These are phyloP conservation scores for Bolinopsis microptera DNA, from an alignment of 37 sponge, comb jelly and placozoan species.

Conservation along the genomic window DNA sequence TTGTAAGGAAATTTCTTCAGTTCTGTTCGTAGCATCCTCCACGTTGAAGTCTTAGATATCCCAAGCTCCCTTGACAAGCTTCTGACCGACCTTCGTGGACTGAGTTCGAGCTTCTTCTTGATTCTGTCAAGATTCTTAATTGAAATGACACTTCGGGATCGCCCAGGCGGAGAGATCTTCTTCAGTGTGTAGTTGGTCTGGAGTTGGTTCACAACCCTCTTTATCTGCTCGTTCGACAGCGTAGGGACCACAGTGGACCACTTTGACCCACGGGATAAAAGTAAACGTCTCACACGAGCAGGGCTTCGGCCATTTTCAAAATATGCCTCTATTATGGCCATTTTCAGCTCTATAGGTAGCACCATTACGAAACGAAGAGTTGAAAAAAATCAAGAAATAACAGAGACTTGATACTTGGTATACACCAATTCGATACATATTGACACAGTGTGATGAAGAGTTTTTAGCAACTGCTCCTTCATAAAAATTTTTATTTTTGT, in stretches of 20 bases:
- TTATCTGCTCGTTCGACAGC: neutral
- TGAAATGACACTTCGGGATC: neutral
- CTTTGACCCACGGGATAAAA: neutral
- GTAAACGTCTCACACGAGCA: neutral
- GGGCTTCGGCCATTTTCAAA: neutral
- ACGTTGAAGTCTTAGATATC: neutral
- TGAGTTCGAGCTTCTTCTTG: neutral
- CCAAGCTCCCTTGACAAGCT: neutral
- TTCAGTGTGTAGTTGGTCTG: neutral
- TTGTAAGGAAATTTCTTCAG: neutral
- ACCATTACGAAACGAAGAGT: too few species aligned
- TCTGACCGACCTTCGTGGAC: neutral
- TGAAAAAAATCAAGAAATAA: too few species aligned
- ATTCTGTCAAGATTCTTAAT: neutral
- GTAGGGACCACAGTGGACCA: neutral
- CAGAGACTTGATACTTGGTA: too few species aligned
- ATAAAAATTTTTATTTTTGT: too few species aligned
- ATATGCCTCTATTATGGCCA: neutral
- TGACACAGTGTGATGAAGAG: too few species aligned
- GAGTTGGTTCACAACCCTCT: neutral
- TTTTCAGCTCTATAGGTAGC: too few species aligned
- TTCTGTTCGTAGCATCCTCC: neutral
- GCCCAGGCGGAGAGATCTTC: neutral
- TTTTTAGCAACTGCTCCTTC: too few species aligned
- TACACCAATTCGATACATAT: too few species aligned